Percentiles rank a stretch among this genome's conserved stretches.
These are phyloP conservation scores for Dasypogon diadema DNA, from an alignment of 2,888 invertebrate genomes.

Conservation along the genomic window DNA sequence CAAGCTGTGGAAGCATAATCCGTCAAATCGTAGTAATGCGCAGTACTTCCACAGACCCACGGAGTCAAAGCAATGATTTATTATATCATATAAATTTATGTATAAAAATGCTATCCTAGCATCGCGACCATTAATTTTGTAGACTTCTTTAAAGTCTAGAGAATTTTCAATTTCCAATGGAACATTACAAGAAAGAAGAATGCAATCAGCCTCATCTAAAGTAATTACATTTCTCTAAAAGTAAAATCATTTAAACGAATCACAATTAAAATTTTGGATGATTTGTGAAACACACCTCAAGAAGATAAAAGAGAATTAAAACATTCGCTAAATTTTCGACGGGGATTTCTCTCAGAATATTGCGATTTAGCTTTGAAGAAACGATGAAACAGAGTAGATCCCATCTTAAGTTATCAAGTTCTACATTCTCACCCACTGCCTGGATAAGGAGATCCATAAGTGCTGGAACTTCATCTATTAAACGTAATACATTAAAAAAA, in stretches of 20 bases:
- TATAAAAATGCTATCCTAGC: conserved; percentile 51
- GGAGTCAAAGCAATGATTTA: conserved; percentile 12
- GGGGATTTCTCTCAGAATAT: background rate
- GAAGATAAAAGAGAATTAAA: conserved; percentile 29
- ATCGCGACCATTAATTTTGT: conserved; percentile 36
- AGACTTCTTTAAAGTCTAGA: background rate
- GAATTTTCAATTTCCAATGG: background rate
- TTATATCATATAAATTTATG: background rate
- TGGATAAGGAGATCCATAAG: conserved; percentile 13
- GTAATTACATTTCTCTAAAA: conserved; percentile 34
- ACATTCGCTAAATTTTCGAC: background rate
- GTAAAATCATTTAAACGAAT: too few relatives aligned
- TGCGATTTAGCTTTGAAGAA: conserved; percentile 7
- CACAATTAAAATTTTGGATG: background rate
- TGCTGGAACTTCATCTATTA: conserved; percentile 34
- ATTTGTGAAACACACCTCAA: conserved; percentile 26
- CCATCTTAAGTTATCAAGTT: conserved; percentile 32
- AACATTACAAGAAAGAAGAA: conserved; percentile 44
- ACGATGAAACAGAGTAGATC: conserved; percentile 44
- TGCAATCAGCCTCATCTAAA: conserved; percentile 51
- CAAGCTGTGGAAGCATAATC: conserved; percentile 42
- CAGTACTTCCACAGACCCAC: background rate
- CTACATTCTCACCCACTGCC: background rate
- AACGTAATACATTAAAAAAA: background rate
- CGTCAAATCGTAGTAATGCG: conserved; percentile 8